Evolutionary conservation across 2,888 invertebrate genomes (phyloP), one percentile per base, ranked within the genome.

Genomic region (Papilio demoleus): DNA sequence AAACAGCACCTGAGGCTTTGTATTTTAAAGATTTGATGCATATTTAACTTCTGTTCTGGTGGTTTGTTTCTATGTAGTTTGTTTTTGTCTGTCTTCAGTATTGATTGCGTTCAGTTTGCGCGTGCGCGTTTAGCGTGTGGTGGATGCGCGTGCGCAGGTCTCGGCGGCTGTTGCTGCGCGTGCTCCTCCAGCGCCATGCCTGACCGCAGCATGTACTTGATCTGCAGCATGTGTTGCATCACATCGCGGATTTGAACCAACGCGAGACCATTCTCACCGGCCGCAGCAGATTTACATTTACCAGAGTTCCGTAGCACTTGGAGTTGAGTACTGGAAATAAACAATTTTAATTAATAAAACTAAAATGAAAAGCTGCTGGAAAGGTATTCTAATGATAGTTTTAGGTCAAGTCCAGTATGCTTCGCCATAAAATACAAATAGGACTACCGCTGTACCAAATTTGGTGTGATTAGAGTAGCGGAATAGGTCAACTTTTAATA

Each of bases 141-240:
- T 19, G 80, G 76, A 60, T 76, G 77, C 59, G 80, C 74, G 69
- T 77, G 81, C 68, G 79, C 76, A 8, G 79, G 78, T 1, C 76
- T 70, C 40, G 77, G 77, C 38, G 76, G 58, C 45, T 63, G 69
- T 61, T 74, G 79, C 59, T 75, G 76, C 47, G 75, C 74, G 71
- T 77, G 79, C 80, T 82, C 89, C 75, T 88, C 88, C 59, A 75
- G 77, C 2, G 84, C 79, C 50, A 82, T 77, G 0, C 88, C 91
- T 11, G 93, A 93, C 68, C 94, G 93, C 88, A 97, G 94, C 96
- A 97, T 97, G 92, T 97, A 97, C 83, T 96, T 96, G 88, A 97
- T 92, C 88, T 97, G 97, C 36, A 96, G 96, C 97, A 97, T 97
- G 87, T 94, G 97, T 82, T 95, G 95, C 91, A 97, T 95, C 72